Evolutionary conservation across 2,888 invertebrate genomes (phyloP).

Genomic region (Reticulitermes lucifugus): DNA sequence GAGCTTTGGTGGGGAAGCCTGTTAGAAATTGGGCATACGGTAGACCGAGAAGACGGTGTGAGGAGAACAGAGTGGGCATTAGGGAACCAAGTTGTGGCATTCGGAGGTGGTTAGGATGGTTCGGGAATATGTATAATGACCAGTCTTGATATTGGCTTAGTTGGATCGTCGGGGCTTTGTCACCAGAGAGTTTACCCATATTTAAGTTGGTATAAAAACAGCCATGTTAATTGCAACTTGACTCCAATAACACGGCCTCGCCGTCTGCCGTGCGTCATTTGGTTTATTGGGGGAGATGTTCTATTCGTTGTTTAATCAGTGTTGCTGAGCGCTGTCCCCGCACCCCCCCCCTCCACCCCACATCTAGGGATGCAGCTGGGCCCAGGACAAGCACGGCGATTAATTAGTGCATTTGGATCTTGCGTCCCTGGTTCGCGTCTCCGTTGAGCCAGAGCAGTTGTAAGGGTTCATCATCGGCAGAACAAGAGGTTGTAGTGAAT

Average conservation of each 20-base stretch:
- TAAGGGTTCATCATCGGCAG: neutral
- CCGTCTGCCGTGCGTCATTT: slow-evolving; percentile 13
- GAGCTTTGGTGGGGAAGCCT: no score
- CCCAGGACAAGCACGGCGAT: neutral
- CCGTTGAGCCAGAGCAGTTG: neutral
- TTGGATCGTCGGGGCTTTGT: no score
- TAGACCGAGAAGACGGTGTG: no score
- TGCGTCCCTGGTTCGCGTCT: neutral
- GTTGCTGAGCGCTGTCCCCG: neutral
- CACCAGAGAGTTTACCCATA: no score
- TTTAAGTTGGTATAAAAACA: no score
- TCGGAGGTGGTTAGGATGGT: no score
- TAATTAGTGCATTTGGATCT: neutral
- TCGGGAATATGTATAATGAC: no score
- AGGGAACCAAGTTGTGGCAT: no score
- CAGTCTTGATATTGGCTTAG: no score
- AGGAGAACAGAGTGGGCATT: no score
- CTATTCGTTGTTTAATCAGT: slow-evolving; percentile 22
- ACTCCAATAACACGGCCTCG: neutral
- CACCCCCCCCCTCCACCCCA: neutral
- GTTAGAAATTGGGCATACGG: no score
- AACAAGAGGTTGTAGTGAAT: slow-evolving; percentile 12
- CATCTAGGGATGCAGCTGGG: neutral
- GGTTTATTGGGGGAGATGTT: neutral
- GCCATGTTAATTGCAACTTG: neutral